Evolutionary conservation across 2,797 vertebrate genomes (phyloP).

Genomic region (Sebastes wilsoni): DNA sequence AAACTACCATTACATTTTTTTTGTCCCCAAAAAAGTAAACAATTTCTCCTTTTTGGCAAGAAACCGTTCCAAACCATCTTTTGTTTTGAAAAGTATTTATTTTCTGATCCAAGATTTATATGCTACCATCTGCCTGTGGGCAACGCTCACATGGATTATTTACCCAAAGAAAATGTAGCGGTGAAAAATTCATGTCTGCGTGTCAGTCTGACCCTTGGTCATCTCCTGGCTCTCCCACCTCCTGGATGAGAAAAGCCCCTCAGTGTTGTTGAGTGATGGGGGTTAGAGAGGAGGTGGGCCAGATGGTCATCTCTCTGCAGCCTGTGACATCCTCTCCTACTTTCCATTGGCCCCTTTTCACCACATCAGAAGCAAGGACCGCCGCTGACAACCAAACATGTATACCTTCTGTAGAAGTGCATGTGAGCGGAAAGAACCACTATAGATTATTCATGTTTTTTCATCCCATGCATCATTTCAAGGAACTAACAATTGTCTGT

Average conservation of each 20-base stretch:
- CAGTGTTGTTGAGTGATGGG: constrained; percentile 72
- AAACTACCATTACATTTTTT: not conserved
- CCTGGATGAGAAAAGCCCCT: constrained; percentile 75
- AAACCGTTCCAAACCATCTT: constrained; percentile 10
- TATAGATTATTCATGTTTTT: not conserved
- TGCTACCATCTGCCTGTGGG: constrained; percentile 68
- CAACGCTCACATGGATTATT: constrained; percentile 74
- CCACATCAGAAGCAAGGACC: constrained; percentile 47
- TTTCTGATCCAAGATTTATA: constrained; percentile 78
- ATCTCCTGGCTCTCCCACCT: constrained; percentile 56
- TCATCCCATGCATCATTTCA: not conserved
- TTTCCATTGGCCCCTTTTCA: constrained; percentile 47
- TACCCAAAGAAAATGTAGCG: constrained; percentile 79
- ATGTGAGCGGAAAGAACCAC: not conserved
- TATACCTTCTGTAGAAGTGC: not conserved
- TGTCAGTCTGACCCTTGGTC: constrained; percentile 76
- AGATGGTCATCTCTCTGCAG: constrained; percentile 54
- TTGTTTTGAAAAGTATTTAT: constrained; percentile 69
- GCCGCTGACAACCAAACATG: constrained; percentile 19
- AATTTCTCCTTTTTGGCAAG: constrained; percentile 20
- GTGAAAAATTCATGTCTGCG: constrained; percentile 80
- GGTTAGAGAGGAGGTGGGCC: constrained; percentile 59
- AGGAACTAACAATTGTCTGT: not conserved
- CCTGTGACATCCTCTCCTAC: constrained; percentile 58
- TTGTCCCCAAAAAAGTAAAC: constrained; percentile 17